These are phyloP conservation scores for Stegana nigrithorax DNA, from an alignment of 2,888 invertebrate genomes.

Conservation along the genomic window DNA sequence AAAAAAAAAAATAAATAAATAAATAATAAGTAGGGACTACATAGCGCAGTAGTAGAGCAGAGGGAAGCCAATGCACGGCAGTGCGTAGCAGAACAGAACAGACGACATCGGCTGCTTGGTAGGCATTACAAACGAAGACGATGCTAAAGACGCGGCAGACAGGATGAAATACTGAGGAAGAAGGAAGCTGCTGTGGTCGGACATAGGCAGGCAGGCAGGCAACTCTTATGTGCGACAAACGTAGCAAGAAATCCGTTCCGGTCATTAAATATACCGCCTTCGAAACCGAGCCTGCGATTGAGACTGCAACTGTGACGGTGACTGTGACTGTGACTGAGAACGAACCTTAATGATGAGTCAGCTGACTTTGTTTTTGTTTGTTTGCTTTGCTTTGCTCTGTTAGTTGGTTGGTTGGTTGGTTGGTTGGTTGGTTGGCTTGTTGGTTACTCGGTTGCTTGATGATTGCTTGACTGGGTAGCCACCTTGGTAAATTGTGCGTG, in stretches of 20 bases:
- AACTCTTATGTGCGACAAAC: too few relatives aligned
- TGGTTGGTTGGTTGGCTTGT: too few relatives aligned
- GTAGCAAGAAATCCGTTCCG: constrained; percentile 53
- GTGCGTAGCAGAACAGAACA: not conserved
- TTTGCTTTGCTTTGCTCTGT: constrained; percentile 38
- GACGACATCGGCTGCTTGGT: not conserved
- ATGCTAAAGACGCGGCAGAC: not conserved
- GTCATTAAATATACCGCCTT: constrained; percentile 61
- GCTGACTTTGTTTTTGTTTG: constrained; percentile 38
- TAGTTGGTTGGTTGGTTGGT: constrained; percentile 24
- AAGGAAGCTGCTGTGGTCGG: not conserved
- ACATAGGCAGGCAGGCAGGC: too few relatives aligned
- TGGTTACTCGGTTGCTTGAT: not conserved
- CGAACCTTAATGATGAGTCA: constrained; percentile 48
- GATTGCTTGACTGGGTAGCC: not conserved
- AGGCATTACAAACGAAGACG: constrained; percentile 5
- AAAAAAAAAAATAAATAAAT: constrained; percentile 17
- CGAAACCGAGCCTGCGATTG: constrained; percentile 16
- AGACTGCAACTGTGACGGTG: too few relatives aligned
- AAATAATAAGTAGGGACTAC: constrained; percentile 17
- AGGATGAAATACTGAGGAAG: not conserved
- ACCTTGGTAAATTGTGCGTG: constrained; percentile 58
- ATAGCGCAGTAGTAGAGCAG: constrained; percentile 36
- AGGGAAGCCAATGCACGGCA: too few relatives aligned
- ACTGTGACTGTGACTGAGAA: too few relatives aligned